These are phyloP conservation scores for Steinernema feltiae DNA, from an alignment of 1,140 invertebrate species.

Conservation along the genomic window DNA sequence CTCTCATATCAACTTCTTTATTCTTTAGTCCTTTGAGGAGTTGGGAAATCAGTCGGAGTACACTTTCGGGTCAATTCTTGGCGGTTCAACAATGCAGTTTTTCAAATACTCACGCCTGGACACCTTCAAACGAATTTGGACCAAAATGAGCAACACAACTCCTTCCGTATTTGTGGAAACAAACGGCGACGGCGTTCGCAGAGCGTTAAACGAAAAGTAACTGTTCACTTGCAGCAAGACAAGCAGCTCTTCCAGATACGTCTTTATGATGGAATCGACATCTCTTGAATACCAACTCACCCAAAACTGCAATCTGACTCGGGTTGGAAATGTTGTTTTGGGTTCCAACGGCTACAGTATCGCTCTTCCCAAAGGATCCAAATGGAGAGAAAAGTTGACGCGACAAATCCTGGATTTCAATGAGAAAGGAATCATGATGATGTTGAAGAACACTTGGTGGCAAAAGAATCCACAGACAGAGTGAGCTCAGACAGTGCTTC, in stretches of 20 bases:
- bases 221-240: conserved; percentile 61
- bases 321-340: conserved; percentile 80
- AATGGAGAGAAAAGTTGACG: conserved; percentile 40
- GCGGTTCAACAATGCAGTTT: conserved; percentile 41
- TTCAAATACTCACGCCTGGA: conserved; percentile 45
- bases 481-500: too few relatives aligned
- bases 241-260: conserved; percentile 77
- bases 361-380: conserved; percentile 72
- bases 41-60: conserved; percentile 65
- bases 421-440: conserved; percentile 45
- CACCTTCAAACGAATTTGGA: conserved; percentile 39
- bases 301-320: conserved; percentile 79
- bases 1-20: conserved; percentile 79
- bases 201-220: conserved; percentile 70
- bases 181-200: conserved; percentile 77
- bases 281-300: conserved; percentile 79
- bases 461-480: conserved; percentile 39
- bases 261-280: conserved; percentile 86
- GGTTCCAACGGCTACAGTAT: conserved; percentile 88
- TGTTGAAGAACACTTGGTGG: conserved; percentile 46
- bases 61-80: conserved; percentile 29
- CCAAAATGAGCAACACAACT: conserved; percentile 61
- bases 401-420: conserved; percentile 43
- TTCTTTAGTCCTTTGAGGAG: conserved; percentile 44
- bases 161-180: conserved; percentile 76